These are phyloP conservation scores for Pseudomyrmex pallidus DNA, from an alignment of 1,140 invertebrate genomes.

Conservation along the genomic window DNA sequence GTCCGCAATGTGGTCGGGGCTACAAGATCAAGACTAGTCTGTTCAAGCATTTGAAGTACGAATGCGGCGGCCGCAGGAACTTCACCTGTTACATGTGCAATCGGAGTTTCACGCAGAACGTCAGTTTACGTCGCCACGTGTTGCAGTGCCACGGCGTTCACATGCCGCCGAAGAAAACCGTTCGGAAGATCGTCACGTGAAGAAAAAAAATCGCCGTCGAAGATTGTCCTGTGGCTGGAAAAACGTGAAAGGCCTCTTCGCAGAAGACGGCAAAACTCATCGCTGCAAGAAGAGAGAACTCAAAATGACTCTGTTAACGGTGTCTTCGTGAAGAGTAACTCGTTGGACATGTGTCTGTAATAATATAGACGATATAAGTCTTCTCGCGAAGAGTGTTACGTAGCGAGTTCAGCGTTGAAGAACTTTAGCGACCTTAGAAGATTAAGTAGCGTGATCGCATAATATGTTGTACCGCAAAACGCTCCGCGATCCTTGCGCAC, in stretches of 20 bases:
- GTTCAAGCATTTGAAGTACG: constrained; percentile 84
- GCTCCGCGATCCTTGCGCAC: background rate
- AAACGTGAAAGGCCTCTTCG: background rate
- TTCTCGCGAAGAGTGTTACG: constrained; percentile 12
- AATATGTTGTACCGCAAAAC: background rate
- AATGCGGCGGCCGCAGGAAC: constrained; percentile 85
- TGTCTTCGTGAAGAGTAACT: constrained; percentile 21
- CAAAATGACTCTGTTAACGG: background rate
- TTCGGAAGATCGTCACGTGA: constrained; percentile 44
- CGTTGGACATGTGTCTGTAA: background rate
- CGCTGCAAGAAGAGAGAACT: background rate
- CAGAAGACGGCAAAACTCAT: background rate
- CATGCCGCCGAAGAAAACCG: constrained; percentile 72
- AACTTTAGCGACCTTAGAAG: constrained; percentile 23
- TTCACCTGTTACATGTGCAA: constrained; percentile 84
- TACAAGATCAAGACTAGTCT: constrained; percentile 83
- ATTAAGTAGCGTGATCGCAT: constrained; percentile 12
- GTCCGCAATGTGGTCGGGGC: constrained; percentile 83
- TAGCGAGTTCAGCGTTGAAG: constrained; percentile 13
- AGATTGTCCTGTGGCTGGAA: background rate
- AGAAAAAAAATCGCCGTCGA: background rate
- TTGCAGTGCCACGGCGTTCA: constrained; percentile 79
- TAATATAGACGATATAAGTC: background rate
- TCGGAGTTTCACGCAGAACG: constrained; percentile 83
- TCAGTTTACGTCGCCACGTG: constrained; percentile 79